phyloP scores from a whole-genome alignment of 2,888 invertebrate genomes.

The Stramonita haemastoma region DNA sequence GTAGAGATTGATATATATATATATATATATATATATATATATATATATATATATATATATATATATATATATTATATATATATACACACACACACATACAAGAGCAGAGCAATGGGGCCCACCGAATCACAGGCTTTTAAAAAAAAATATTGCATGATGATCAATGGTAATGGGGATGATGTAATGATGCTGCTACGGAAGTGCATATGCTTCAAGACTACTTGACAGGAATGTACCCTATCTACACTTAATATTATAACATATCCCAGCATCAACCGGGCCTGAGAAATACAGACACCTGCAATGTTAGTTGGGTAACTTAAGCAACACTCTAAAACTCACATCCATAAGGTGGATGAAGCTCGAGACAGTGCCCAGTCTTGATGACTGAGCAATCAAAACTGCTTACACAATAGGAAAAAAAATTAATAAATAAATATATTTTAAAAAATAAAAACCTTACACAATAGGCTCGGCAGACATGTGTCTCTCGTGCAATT shows the following conservation, averaged over 20 bases:
- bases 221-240: too few relatives aligned
- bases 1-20: background rate
- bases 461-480: conserved; percentile 56
- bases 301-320: background rate
- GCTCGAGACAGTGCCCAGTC: background rate
- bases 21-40: background rate
- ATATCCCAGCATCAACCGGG: too few relatives aligned
- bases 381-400: background rate
- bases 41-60: background rate
- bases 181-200: too few relatives aligned
- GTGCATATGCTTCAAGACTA: too few relatives aligned
- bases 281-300: background rate
- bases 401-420: conserved; percentile 46
- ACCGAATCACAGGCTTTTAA: too few relatives aligned
- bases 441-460: conserved; percentile 35
- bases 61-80: background rate
- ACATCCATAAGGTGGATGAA: background rate
- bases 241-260: too few relatives aligned
- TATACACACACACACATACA: too few relatives aligned
- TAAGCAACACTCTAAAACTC: background rate
- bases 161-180: too few relatives aligned
- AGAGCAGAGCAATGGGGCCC: too few relatives aligned
- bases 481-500: conserved; percentile 44
- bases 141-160: too few relatives aligned
- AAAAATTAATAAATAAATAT: too few relatives aligned